Conservation (phyloP, 2,888 invertebrate genomes). For the Acanthosepion pharaonis region DNA sequence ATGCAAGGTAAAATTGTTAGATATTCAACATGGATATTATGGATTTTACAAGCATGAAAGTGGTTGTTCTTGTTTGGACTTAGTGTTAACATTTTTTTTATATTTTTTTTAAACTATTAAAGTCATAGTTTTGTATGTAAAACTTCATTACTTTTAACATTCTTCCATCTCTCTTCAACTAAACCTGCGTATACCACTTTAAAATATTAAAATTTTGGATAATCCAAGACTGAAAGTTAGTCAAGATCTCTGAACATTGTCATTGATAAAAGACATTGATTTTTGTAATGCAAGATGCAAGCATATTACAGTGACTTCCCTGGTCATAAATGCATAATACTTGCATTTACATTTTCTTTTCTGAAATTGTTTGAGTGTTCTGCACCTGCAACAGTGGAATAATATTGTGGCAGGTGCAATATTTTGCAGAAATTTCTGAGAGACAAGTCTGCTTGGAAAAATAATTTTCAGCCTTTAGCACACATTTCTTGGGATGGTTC, state of each 20-base stretch:
- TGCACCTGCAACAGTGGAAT: not conserved
- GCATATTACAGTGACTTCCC: not conserved
- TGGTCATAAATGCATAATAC: not conserved
- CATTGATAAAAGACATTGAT: not conserved
- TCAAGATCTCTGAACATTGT: not conserved
- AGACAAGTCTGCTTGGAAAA: not conserved
- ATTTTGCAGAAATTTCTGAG: not conserved
- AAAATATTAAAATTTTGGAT: not conserved
- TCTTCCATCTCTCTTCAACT: not conserved
- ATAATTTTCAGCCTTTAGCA: not conserved
- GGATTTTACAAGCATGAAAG: too few relatives aligned
- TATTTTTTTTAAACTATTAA: not conserved
- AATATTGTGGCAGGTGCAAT: not conserved
- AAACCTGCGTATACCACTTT: conserved; percentile 6
- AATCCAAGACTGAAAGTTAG: not conserved
- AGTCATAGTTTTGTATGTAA: not conserved
- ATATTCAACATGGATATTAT: not conserved
- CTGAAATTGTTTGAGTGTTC: not conserved
- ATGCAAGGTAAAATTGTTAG: not conserved
- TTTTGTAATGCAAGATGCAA: not conserved
- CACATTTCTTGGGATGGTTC: conserved; percentile 16
- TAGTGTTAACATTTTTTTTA: not conserved
- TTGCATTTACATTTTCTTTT: not conserved
- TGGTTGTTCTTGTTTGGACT: not conserved
- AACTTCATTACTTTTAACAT: not conserved